Conservation (phyloP, 2,797 vertebrate genomes). For the Trichosurus vulpecula region DNA sequence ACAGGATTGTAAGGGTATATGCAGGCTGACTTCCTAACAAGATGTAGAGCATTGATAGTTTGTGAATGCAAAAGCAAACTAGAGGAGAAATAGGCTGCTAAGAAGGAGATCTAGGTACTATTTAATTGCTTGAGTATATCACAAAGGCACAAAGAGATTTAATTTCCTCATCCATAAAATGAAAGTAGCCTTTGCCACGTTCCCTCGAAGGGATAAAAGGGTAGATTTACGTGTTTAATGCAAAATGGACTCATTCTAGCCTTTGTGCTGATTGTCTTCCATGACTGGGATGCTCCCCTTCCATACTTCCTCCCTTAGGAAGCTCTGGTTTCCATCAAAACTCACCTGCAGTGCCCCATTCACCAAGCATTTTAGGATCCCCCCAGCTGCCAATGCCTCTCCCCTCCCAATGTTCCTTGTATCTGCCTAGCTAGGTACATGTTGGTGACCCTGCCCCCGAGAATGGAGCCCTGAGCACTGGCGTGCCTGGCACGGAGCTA, state of each 20-base stretch:
- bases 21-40: not conserved
- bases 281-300: not conserved
- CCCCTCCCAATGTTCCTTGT: not conserved
- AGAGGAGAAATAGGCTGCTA: not conserved
- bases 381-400: not conserved
- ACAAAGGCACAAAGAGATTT: not conserved
- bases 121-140: not conserved
- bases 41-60: not conserved
- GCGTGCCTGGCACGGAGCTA: not conserved
- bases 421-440: not conserved
- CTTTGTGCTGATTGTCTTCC: not conserved
- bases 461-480: not conserved
- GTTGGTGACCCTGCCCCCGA: not conserved
- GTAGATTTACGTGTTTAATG: not conserved
- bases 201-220: not conserved
- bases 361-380: not conserved
- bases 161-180: not conserved
- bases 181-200: not conserved
- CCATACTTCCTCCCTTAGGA: not conserved
- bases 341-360: not conserved
- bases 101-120: not conserved
- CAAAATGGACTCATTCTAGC: not conserved
- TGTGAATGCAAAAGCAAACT: not conserved
- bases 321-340: not conserved
- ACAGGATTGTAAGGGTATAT: not conserved